A percentile compares a stretch with the other conserved stretches of the same genome.
Conservation (phyloP, 2,888 invertebrate genomes). For the Andrena minutula region DNA sequence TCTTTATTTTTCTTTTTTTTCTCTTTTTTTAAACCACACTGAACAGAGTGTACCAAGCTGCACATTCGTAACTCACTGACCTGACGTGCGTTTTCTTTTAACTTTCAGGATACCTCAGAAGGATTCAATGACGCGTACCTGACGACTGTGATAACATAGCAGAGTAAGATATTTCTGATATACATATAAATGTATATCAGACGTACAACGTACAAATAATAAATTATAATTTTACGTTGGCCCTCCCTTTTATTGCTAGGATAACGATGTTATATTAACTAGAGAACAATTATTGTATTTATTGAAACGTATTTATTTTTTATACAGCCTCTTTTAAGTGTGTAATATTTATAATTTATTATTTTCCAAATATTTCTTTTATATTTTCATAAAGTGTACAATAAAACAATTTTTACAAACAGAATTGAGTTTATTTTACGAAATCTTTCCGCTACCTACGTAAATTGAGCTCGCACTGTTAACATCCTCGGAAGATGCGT, state of each 20-base stretch:
- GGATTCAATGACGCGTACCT: slow-evolving; percentile 79
- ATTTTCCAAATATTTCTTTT: slow-evolving; percentile 30
- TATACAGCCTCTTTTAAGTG: slow-evolving; percentile 26
- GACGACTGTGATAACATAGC: slow-evolving; percentile 81
- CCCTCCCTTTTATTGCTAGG: slow-evolving; percentile 34
- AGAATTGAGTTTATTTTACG: background rate
- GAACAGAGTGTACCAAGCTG: slow-evolving; percentile 42
- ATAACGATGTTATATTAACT: slow-evolving; percentile 5
- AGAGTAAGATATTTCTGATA: slow-evolving; percentile 61
- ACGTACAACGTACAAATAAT: slow-evolving; percentile 42
- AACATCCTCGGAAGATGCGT: background rate
- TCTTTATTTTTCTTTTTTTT: slow-evolving; percentile 48
- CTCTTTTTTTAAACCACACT: slow-evolving; percentile 9
- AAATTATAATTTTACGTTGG: slow-evolving; percentile 61
- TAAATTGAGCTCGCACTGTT: background rate
- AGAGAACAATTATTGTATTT: slow-evolving; percentile 27
- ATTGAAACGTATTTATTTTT: slow-evolving; percentile 20
- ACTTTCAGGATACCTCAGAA: slow-evolving; percentile 76
- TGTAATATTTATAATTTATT: slow-evolving; percentile 45
- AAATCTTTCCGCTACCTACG: background rate
- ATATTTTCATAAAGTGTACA: slow-evolving; percentile 35
- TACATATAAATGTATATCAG: slow-evolving; percentile 40
- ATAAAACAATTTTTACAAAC: slow-evolving; percentile 47
- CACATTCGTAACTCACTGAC: slow-evolving; percentile 9
- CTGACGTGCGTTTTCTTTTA: slow-evolving; percentile 71